phyloP scores from a whole-genome alignment of 1,140 invertebrate species.

The Drosophila ananassae region DNA sequence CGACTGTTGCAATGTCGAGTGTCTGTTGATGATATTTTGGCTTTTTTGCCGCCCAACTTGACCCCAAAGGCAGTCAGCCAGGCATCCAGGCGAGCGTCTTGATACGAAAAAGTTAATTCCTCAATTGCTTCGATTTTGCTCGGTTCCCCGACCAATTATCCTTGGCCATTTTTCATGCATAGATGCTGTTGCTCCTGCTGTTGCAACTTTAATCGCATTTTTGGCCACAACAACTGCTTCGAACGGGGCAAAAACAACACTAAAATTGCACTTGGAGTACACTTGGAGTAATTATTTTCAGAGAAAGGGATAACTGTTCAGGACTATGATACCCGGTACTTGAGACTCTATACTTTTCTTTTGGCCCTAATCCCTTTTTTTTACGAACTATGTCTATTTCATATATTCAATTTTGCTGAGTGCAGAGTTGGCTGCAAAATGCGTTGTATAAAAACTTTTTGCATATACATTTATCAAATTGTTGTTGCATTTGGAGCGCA shows the following conservation, averaged over 20 bases:
- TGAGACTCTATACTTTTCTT: no score
- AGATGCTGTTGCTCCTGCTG: constrained; percentile 14
- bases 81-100: no score
- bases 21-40: constrained; percentile 32
- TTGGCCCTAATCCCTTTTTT: no score
- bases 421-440: constrained; percentile 20
- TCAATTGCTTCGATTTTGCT: constrained; percentile 40
- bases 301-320: no score
- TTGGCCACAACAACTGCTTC: constrained; percentile 28
- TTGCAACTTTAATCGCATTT: constrained; percentile 42
- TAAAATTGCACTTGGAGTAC: background rate
- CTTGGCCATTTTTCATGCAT: constrained; percentile 32
- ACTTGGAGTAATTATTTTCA: background rate
- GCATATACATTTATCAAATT: constrained; percentile 74
- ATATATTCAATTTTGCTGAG: background rate
- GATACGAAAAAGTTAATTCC: constrained; percentile 3
- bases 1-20: constrained; percentile 26
- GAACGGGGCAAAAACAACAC: constrained; percentile 10
- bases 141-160: constrained; percentile 29
- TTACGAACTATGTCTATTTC: background rate
- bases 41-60: constrained; percentile 2
- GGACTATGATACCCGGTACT: no score
- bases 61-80: background rate
- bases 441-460: constrained; percentile 34
- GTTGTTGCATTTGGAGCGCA: constrained; percentile 79